phyloP scores from a whole-genome alignment of 2,888 invertebrate species.

The Patella ulyssiponensis region DNA sequence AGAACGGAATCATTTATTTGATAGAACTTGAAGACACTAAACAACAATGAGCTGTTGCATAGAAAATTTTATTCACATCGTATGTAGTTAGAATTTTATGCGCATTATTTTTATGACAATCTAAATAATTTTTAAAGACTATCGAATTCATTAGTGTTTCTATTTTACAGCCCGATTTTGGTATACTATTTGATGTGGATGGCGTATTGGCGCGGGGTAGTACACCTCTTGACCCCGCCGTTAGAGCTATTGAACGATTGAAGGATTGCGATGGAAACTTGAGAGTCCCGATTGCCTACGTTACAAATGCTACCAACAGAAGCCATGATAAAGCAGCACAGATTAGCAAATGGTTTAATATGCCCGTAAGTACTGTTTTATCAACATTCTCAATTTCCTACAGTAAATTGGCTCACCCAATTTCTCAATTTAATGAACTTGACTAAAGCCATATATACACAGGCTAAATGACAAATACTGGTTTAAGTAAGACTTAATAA shows the following conservation, averaged over 20 bases:
- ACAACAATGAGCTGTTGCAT: too few relatives aligned
- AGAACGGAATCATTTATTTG: too few relatives aligned
- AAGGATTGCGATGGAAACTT: constrained; percentile 62
- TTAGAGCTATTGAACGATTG: constrained; percentile 61
- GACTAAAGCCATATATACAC: neutral
- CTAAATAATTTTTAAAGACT: too few relatives aligned
- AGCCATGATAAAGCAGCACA: constrained; percentile 66
- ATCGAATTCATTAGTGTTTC: neutral
- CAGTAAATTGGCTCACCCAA: too few relatives aligned
- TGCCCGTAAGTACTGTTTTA: constrained; percentile 51
- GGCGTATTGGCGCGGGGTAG: constrained; percentile 70
- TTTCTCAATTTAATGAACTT: neutral
- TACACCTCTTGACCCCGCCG: constrained; percentile 63
- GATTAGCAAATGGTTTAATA: constrained; percentile 66
- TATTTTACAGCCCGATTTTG: constrained; percentile 66
- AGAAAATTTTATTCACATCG: too few relatives aligned
- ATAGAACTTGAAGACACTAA: too few relatives aligned
- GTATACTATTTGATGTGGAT: constrained; percentile 72
- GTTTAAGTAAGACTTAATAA: too few relatives aligned
- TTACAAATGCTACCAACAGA: constrained; percentile 70
- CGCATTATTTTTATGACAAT: too few relatives aligned
- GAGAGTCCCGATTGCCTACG: constrained; percentile 68
- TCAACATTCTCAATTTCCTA: too few relatives aligned
- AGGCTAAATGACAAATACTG: too few relatives aligned
- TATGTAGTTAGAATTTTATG: too few relatives aligned